These are phyloP conservation scores for Sinodicranocentrus sp. DNA, from an alignment of 2,888 invertebrate genomes.

Conservation along the genomic window DNA sequence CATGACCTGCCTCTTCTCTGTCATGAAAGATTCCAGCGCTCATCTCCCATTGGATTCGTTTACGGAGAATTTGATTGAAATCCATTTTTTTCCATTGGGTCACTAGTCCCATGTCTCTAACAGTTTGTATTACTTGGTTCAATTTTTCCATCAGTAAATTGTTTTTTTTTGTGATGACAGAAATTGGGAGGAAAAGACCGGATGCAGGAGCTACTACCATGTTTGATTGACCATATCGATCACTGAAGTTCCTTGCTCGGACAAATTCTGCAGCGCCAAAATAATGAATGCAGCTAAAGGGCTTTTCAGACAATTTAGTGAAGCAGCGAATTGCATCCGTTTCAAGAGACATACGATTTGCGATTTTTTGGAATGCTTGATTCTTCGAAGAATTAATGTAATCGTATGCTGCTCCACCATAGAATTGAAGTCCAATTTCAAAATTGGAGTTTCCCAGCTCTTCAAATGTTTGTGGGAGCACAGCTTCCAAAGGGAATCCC, in stretches of 20 bases:
- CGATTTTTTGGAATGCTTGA: conserved; percentile 38
- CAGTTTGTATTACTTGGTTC: conserved; percentile 31
- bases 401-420: conserved; percentile 64
- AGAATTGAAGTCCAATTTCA: conserved; percentile 49
- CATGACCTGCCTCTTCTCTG: neutral
- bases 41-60: conserved; percentile 42
- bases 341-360: conserved; percentile 35
- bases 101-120: conserved; percentile 50
- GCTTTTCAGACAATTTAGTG: conserved; percentile 2
- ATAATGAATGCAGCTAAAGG: conserved; percentile 61
- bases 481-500: conserved; percentile 48
- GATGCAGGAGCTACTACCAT: conserved; percentile 35
- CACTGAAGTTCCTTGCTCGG: conserved; percentile 46
- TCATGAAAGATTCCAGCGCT: conserved; percentile 15
- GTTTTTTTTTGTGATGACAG: conserved; percentile 39
- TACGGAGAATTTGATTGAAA: conserved; percentile 21
- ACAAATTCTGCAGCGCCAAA: conserved; percentile 56
- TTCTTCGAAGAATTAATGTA: conserved; percentile 44
- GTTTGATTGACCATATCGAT: conserved; percentile 26
- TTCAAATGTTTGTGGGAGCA: conserved; percentile 57
- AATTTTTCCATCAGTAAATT: conserved; percentile 49
- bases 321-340: conserved; percentile 53
- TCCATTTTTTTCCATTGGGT: conserved; percentile 58
- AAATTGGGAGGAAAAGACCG: conserved; percentile 32
- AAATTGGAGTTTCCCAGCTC: conserved; percentile 56